phyloP scores from a whole-genome alignment of 2,888 invertebrate species.

The Hipparchia semele region DNA sequence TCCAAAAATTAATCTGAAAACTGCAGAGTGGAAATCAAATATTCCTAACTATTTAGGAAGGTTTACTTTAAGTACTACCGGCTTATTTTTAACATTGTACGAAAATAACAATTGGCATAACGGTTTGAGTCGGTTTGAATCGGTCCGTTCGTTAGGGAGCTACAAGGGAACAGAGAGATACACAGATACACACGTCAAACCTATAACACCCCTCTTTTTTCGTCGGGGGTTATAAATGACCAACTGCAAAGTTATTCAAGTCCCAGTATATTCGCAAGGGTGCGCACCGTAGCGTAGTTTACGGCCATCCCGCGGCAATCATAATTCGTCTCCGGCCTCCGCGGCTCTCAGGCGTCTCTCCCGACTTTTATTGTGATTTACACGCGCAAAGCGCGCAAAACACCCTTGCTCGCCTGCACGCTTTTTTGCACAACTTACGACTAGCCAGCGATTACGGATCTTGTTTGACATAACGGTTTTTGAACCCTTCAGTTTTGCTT shows the following conservation, averaged over 20 bases:
- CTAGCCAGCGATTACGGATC: conserved; percentile 36
- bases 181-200: too few relatives aligned
- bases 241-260: neutral
- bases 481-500: too few relatives aligned
- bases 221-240: too few relatives aligned
- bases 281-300: conserved; percentile 50
- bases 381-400: conserved; percentile 59
- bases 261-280: conserved; percentile 21
- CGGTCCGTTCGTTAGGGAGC: too few relatives aligned
- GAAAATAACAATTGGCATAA: too few relatives aligned
- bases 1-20: conserved; percentile 5
- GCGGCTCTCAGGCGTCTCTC: conserved; percentile 67
- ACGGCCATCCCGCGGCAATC: conserved; percentile 62
- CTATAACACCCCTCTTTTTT: too few relatives aligned
- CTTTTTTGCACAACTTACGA: conserved; percentile 39
- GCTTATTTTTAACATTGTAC: too few relatives aligned
- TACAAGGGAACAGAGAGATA: too few relatives aligned
- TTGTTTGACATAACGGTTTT: conserved; percentile 38
- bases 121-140: too few relatives aligned
- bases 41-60: too few relatives aligned
- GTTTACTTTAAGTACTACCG: too few relatives aligned
- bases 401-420: conserved; percentile 49
- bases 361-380: conserved; percentile 81
- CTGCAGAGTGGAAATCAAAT: too few relatives aligned
- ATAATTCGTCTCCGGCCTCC: conserved; percentile 67